Base-by-base conservation (phyloP, 1,140 invertebrate genomes). In the Drosophila eugracilis region DNA sequence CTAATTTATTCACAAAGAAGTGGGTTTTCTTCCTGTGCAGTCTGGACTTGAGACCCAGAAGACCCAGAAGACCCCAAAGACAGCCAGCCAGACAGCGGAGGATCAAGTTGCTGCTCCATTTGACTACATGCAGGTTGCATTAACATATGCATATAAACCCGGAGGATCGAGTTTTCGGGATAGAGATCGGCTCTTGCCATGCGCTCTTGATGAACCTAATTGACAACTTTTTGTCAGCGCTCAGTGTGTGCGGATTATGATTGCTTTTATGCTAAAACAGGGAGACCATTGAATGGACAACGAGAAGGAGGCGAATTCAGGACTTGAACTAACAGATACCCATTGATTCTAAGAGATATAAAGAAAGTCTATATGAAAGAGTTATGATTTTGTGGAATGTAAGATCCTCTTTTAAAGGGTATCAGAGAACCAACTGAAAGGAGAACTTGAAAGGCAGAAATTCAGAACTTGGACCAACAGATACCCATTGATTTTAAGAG, bases 171-270 rank as follows among this genome's bases (percentile, higher is more conserved):
- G 58, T n/a, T 60, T 54, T 37, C n/a, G 60, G 44, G 22, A 19
- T 21, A 22, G 24, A 17, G 49, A 32, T 30, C 30, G 42, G 42
- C 36, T 32, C 24, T 42, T 58, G 49, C 72, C 72, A 72, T 78
- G 67, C 67, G 34, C 58, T 69, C 59, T 74, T 81, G 81, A 86
- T 86, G 67, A 74, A 81, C 81, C 71, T 86, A 86, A 86, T 86
- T 86, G 81, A 86, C 81, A 86, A 86, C 73, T 86, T 86, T 86
- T 86, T 86, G 81, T 86, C 81, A 86, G 83, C 67, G 79, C 63
- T 86, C 65, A 53, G 62, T 67, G 72, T 85, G 77, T 81, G 83
- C 69, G 81, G 74, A 86, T 86, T 86, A 86, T 86, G 81, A 86
- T 86, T 86, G 81, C 73, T 70, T 86, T 86, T 86, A 86, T 88